These are phyloP conservation scores for Oophaga sylvatica DNA, from an alignment of 2,797 vertebrate genomes.

Conservation along the genomic window DNA sequence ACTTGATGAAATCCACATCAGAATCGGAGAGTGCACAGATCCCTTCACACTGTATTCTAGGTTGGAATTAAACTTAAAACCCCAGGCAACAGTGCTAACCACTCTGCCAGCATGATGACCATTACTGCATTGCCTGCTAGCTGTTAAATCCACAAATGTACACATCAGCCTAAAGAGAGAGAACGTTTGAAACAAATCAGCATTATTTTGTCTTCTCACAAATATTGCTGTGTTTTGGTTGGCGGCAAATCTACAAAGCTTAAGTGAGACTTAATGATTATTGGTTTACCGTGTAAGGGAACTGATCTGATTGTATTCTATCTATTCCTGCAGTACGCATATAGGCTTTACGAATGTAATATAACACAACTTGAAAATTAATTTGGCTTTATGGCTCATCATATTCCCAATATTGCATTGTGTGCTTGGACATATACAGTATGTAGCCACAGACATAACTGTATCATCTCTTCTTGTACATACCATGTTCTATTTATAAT, in stretches of 20 bases:
- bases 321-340: not conserved
- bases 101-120: slow-evolving; percentile 5
- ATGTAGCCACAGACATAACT: not conserved
- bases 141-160: not conserved
- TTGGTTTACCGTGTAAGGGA: not conserved
- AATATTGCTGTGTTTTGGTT: not conserved
- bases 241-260: not conserved
- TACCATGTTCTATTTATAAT: too few species aligned
- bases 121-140: not conserved
- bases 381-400: not conserved
- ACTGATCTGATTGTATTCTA: not conserved
- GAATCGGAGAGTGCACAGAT: not conserved
- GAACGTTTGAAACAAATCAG: not conserved
- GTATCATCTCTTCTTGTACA: not conserved
- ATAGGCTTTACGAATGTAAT: not conserved
- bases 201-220: not conserved
- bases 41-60: not conserved
- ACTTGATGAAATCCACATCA: not conserved
- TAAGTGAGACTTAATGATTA: not conserved
- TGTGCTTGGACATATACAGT: not conserved
- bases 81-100: slow-evolving; percentile 1
- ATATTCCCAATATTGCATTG: not conserved
- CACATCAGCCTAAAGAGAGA: not conserved
- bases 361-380: not conserved
- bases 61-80: slow-evolving; percentile 15